These are phyloP conservation scores for Stichodactyla mertensii DNA, from an alignment of 64 coral and sea anemone genomes.

Conservation along the genomic window DNA sequence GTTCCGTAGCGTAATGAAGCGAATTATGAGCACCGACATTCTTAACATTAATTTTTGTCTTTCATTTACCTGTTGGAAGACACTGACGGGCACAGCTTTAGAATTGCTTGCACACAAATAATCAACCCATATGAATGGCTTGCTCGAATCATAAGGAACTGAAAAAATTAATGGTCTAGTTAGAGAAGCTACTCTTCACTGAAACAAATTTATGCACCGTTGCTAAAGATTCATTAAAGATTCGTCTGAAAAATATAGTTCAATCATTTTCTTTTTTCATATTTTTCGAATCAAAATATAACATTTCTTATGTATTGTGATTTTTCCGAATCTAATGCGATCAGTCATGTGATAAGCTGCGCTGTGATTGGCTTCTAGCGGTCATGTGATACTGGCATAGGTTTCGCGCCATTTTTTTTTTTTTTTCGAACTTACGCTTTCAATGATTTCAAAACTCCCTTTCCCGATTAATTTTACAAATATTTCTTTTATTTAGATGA, in stretches of 20 bases:
- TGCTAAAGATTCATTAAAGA: no score
- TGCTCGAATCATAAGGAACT: slow-evolving; percentile 89
- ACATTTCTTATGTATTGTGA: neutral
- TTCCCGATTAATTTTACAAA: neutral
- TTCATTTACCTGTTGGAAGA: slow-evolving; percentile 74
- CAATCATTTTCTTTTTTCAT: neutral
- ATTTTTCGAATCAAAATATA: neutral
- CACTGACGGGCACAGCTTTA: slow-evolving; percentile 63
- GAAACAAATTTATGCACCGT: no score
- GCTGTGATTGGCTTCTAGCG: neutral
- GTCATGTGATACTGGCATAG: neutral
- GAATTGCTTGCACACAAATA: slow-evolving; percentile 70
- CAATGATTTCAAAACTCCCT: neutral
- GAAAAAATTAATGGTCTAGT: neutral
- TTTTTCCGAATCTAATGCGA: no score
- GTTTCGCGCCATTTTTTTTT: neutral
- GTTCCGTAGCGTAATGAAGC: no score
- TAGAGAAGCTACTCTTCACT: neutral
- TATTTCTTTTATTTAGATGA: neutral
- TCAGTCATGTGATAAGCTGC: neutral
- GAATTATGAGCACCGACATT: neutral
- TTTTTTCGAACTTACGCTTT: no score
- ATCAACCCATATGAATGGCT: slow-evolving; percentile 82
- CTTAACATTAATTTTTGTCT: neutral
- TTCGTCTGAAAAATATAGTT: neutral